Base-by-base conservation (phyloP, 2,113 vertebrate genomes). In the Polypterus bichir region DNA sequence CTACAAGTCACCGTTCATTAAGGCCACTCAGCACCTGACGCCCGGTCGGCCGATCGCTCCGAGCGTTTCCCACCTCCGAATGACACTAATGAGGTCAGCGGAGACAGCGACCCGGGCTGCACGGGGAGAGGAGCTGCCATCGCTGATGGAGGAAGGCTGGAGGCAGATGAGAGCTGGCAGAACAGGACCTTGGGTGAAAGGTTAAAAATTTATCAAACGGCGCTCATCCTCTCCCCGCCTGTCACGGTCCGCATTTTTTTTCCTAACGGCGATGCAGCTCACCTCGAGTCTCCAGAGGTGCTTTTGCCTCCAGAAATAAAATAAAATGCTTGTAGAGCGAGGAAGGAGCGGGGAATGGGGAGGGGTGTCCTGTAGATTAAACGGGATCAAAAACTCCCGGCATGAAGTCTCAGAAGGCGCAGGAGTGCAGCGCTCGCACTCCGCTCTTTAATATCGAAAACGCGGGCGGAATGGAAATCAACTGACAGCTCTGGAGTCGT, bases 11-110 rank as follows among this genome's bases (percentile, higher is more conserved):
- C 27, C 27, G 27, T 27, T 27, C 27, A 27, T 27, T 27, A 27
- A 27, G 27, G 27, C 27, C 27, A 27, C 27, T 27, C 27, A 27
- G 27, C 27, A 27, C 27, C 27, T 27, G 27, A 27, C 27, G 6
- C 49, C 9, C 49, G 6, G 6, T 51, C 49, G 49, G 49, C 9
- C 9, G 49, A 51, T 51, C 48, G 78, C 78, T 79, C 71, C 54
- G 59, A 77, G 73, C 68, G 8, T 74, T 71, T 75, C 63, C 64
- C 6, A 75, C 75, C 80, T 83, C 84, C 83, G 84, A 81, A 86
- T 77, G 78, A 71, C 78, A 71, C 74, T 83, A 84, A 85, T 81
- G 82, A 84, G 78, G 79, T 82, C 83, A 82, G 77, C 68, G 76
- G 78, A 84, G 83, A 85, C 79, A 70, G 67, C 47, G 73, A 1